These are phyloP conservation scores for Leptopilina boulardi DNA, from an alignment of 1,140 invertebrate genomes.

Conservation along the genomic window DNA sequence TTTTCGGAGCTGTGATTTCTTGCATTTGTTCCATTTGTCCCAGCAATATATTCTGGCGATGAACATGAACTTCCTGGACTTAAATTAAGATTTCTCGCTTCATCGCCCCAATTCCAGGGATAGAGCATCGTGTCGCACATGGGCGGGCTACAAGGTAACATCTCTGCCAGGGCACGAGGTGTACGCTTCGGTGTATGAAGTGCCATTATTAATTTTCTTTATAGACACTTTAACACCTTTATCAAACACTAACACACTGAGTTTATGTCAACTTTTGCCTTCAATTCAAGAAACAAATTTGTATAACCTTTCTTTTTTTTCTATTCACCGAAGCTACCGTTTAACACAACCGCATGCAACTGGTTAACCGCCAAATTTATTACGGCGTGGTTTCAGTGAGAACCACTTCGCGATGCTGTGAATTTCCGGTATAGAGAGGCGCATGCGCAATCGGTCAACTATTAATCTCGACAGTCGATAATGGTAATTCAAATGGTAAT, in stretches of 20 bases:
- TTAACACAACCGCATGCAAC: slow-evolving; percentile 49
- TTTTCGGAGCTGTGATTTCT: slow-evolving; percentile 55
- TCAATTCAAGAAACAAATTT: not conserved
- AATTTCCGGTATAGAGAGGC: not conserved
- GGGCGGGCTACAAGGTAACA: slow-evolving; percentile 63
- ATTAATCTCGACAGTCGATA: not conserved
- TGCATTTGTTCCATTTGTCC: not conserved
- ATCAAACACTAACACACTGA: not conserved
- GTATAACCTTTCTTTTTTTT: not conserved
- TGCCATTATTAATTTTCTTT: slow-evolving; percentile 53
- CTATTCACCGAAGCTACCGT: not conserved
- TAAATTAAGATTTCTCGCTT: slow-evolving; percentile 70
- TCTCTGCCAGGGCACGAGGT: slow-evolving; percentile 51
- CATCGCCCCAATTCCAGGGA: slow-evolving; percentile 73
- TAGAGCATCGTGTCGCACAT: slow-evolving; percentile 70
- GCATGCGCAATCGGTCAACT: not conserved
- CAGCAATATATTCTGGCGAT: slow-evolving; percentile 68
- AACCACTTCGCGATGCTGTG: slow-evolving; percentile 20
- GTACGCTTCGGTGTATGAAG: slow-evolving; percentile 67
- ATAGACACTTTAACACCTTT: not conserved
- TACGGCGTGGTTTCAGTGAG: slow-evolving; percentile 29
- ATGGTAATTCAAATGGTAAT: too few relatives aligned
- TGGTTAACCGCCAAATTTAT: slow-evolving; percentile 58
- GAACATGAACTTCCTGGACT: slow-evolving; percentile 73
- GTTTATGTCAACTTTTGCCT: slow-evolving; percentile 23